Evolutionary conservation across 92 coral and sea anemone species (phyloP).

Genomic region (Bergia sp.): DNA sequence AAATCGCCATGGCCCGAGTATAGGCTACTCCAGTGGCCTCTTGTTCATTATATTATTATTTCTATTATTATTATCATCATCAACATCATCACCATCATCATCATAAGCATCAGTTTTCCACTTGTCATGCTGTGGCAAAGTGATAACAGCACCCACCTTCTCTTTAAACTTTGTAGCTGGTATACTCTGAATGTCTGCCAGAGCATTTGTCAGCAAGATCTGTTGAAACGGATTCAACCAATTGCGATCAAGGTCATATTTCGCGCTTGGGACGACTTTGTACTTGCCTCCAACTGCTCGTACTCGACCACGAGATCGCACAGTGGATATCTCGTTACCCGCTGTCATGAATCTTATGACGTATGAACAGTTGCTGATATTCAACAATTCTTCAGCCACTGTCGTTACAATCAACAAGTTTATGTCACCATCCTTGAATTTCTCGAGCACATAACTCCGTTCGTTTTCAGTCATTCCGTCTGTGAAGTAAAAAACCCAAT

Average conservation of each 20-base stretch:
- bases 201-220: slow-evolving; percentile 74
- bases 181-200: slow-evolving; percentile 67
- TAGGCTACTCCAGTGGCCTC: too few species aligned
- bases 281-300: slow-evolving; percentile 71
- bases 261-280: slow-evolving; percentile 69
- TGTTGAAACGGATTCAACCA: slow-evolving; percentile 65
- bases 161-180: slow-evolving; percentile 23
- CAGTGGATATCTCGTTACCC: slow-evolving; percentile 94
- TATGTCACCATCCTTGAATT: slow-evolving; percentile 79
- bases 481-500: slow-evolving; percentile 18
- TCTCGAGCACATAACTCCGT: slow-evolving; percentile 76
- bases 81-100: too few species aligned
- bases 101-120: too few species aligned
- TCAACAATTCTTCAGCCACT: slow-evolving; percentile 91
- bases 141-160: slow-evolving; percentile 13
- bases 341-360: slow-evolving; percentile 93
- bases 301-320: slow-evolving; percentile 96
- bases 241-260: slow-evolving; percentile 66
- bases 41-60: too few species aligned
- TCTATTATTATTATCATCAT: too few species aligned
- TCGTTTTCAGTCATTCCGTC: slow-evolving; percentile 90
- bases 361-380: slow-evolving; percentile 83
- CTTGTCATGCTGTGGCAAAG: too few species aligned
- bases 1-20: too few species aligned
- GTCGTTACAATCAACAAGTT: slow-evolving; percentile 92